These are phyloP conservation scores for Idris sp. DNA, from an alignment of 1,140 invertebrate genomes.

Conservation along the genomic window DNA sequence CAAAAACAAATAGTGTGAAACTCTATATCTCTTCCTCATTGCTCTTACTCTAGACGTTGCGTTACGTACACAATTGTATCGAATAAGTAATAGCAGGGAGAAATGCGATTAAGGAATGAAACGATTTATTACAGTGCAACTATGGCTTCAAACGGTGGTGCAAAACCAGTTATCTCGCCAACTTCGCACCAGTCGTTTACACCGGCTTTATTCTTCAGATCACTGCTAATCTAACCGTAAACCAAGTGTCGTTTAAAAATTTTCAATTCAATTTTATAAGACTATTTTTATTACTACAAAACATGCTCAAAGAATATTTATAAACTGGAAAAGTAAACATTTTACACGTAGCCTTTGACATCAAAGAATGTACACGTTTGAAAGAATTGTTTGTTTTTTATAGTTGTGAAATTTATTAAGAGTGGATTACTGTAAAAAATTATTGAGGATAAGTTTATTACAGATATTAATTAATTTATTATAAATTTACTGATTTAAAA, in stretches of 20 bases:
- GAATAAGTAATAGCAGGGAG: conserved; percentile 63
- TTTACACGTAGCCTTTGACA: no score
- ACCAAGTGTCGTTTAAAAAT: conserved; percentile 14
- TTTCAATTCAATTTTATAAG: conserved; percentile 17
- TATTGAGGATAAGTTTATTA: no score
- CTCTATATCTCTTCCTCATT: conserved; percentile 29
- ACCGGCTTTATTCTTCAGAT: conserved; percentile 32
- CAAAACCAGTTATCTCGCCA: conserved; percentile 51
- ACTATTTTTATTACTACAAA: conserved; percentile 15
- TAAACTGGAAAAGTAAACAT: no score
- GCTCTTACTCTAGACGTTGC: conserved; percentile 29
- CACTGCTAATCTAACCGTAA: conserved; percentile 39
- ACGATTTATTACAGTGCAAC: conserved; percentile 60
- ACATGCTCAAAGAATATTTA: conserved; percentile 3
- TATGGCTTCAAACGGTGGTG: conserved; percentile 62
- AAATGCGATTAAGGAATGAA: conserved; percentile 70
- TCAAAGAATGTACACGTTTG: no score
- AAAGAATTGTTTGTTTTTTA: no score
- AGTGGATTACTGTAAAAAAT: no score
- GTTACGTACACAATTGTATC: conserved; percentile 66
- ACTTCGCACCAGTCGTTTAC: conserved; percentile 52
- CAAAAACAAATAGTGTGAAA: conserved; percentile 11
- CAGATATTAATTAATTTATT: no score
- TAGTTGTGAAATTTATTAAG: no score
- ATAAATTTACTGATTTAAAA: no score